Base-by-base conservation (phyloP, 2,888 invertebrate genomes). In the Scaeva pyrastri region DNA sequence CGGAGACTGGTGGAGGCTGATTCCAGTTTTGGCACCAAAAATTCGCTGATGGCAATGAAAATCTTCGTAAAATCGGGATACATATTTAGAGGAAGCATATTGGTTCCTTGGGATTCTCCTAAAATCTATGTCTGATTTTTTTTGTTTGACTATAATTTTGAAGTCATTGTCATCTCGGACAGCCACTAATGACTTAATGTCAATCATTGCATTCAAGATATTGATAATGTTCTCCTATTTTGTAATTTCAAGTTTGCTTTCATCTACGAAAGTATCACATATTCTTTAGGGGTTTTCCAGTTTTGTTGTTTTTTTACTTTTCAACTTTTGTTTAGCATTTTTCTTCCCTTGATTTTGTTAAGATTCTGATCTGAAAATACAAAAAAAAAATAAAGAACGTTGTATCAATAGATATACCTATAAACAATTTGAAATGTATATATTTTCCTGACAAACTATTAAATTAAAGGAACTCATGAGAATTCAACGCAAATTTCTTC, bases 11-110 rank as follows among this genome's bases (percentile, higher is more conserved):
- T 45, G 52, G 41, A 64, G 48, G 43, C 2, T 12, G 50, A 45
- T 52, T 79, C 31, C 16, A 2, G 58, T 0, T 58, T 16, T 58
- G 19, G 19, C 11, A 39, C 7, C 8, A 21, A 39, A 21, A 36
- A 75, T 26, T 45, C 66, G 50, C 62, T 79, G 75, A 55, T 76
- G 75, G 36, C 84, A 85, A 70, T 55, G 56, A 36, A 48, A 79
- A 16, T 55, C 41, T 23, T 83, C 50, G 11, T 66, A 45, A 36
- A 76, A 56, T 12, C 21, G 21, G n/a, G 77, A 16, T n/a, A 14
- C 21, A 16, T 66, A 68, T 7, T 39, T 21, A 2, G 48, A 16
- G 14, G 16, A 12, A 14, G 5, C n/a, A 19, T 62, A 14, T 23
- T 55, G 55, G 12, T 39, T 43, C 6, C 26, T 31, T 26, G 19